A percentile compares a stretch with the other conserved stretches of the same genome.
These are phyloP conservation scores for Heterochromis multidens DNA, from an alignment of 2,113 vertebrate species.

Conservation along the genomic window DNA sequence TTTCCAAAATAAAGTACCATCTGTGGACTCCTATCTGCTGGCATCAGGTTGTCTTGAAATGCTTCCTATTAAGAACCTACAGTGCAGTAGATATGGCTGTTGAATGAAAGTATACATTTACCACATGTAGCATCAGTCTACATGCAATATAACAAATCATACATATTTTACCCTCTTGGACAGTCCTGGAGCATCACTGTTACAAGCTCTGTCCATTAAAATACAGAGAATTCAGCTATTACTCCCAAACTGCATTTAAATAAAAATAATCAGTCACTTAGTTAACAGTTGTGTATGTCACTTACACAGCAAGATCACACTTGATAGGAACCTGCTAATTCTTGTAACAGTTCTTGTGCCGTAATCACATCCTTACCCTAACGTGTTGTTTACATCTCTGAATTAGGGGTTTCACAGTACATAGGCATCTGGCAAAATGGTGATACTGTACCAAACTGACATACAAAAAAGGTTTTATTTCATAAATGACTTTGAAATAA, in stretches of 20 bases:
- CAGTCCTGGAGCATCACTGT: not conserved
- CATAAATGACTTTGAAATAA: not conserved
- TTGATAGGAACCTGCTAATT: not conserved
- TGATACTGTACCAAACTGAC: too few species aligned
- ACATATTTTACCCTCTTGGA: not conserved
- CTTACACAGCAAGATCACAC: not conserved
- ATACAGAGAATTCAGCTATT: not conserved
- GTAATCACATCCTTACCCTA: not conserved
- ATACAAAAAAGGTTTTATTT: too few species aligned
- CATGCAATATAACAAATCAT: not conserved
- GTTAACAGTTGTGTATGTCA: not conserved
- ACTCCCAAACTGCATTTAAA: not conserved
- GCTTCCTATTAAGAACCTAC: not conserved
- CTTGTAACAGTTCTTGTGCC: not conserved
- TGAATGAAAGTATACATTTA: not conserved
- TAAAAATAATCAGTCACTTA: not conserved
- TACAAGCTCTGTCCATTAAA: not conserved
- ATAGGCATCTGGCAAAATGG: too few species aligned
- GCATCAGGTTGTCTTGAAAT: constrained; percentile 11
- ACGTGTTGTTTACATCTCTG: too few species aligned
- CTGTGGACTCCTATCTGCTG: constrained; percentile 12
- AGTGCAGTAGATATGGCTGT: not conserved
- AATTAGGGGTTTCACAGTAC: too few species aligned
- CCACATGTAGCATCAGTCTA: not conserved
- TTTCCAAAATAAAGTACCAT: constrained; percentile 27